Evolutionary conservation across 2,113 vertebrate species (phyloP), one percentile per base, ranked within the genome.

Genomic region (Esox niger): DNA sequence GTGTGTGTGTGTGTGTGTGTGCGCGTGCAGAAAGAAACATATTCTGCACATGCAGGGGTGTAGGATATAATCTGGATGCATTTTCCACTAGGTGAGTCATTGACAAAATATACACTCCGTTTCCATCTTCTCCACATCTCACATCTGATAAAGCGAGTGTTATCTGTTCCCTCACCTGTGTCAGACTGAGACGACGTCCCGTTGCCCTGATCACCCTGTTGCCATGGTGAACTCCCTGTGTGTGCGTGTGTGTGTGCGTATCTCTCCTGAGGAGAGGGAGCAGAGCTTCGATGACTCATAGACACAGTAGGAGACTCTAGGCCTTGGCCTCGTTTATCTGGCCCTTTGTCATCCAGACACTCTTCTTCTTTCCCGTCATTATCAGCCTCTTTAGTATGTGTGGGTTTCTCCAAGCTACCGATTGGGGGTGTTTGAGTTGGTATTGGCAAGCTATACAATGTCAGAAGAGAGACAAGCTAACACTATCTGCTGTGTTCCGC

Each of bases 151-250:
- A n/a, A 23, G 9, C 11, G 31, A 13, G 76, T 72, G 73, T 73
- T 83, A 83, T 86, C 79, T 57, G 69, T 68, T 77, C 78, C 65
- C 71, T 78, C 83, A 85, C 84, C 84, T 88, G 81, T 86, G 76
- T 81, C 80, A 70, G 75, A 58, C 52, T 57, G 59, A 70, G 59
- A 56, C 78, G 68, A 62, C 69, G 76, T 76, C 74, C 76, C 70
- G 69, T 75, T 81, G 76, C 78, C 83, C 81, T 54, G 56, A 74
- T 77, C 75, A 81, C 77, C 72, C 57, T 81, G 87, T 89, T 89
- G 87, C 87, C 87, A 88, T 89, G 87, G 86, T 83, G 77, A 89
- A 87, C 70, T 84, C 72, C 43, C 74, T 76, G 43, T n/a, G n/a
- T 62, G 33, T 62, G 32, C 27, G 32, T 9, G 43, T 74, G 47